Base-by-base conservation (phyloP, 2,797 vertebrate species). In the Antrozous pallidus region DNA sequence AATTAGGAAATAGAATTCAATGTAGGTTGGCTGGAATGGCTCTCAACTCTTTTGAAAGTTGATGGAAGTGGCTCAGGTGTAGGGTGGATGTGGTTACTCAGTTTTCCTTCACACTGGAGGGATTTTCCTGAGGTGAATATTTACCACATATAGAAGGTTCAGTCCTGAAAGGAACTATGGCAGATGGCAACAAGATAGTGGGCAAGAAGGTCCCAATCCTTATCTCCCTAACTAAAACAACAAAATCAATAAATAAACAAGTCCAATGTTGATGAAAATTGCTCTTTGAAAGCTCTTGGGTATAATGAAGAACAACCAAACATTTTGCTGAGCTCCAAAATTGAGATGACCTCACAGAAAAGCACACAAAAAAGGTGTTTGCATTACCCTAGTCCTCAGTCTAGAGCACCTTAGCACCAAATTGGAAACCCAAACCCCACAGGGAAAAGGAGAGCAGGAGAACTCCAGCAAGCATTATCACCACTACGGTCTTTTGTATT, bases 401-500 rank as follows among this genome's bases (percentile, higher is more conserved):
- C n/a, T 12, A 56, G 20, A 38, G 47, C 3, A 47, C 18, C n/a
- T 67, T 0, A 3, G n/a, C 14, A 36, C 69, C 17, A 5, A 71
- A 14, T 36, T 6, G 36, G 45, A 65, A 17, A 3, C 14, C 67
- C 20, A 75, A 16, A 54, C 36, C 38, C 58, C 22, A 14, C 33
- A 33, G 4, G 1, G 47, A n/a, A 65, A 38, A 58, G 58, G 47
- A 69, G 20, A 79, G 10, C 0, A 1, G 28, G 47, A 75, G 40
- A 75, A 58, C 3, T 7, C 33, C 18, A 6, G 26, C 10, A 45
- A 47, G 11, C 10, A 20, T n/a, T 3, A 4, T 26, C 14, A 12
- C 38, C 67, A 47, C n/a, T 0, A 0, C 13, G n/a, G 4, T 47
- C 1, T 0, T 38, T 38, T 38, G 8, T 58, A 26, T 1, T 49